Evolutionary conservation across 2,113 vertebrate genomes (phyloP).

Genomic region (Excalfactoria chinensis): DNA sequence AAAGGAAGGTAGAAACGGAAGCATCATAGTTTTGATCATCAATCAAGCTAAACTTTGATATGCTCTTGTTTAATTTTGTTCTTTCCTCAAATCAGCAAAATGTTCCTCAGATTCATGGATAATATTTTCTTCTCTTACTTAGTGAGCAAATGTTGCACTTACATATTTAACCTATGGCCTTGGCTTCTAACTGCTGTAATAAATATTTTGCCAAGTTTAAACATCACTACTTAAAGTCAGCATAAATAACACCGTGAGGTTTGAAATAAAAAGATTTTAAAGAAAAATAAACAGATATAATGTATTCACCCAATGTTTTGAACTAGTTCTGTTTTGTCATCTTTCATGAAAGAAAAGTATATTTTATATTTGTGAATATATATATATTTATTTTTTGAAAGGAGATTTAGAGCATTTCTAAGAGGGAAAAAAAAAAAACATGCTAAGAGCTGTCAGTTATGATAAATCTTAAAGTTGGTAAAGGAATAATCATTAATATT

Average conservation of each 20-base stretch:
- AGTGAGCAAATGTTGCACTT: background rate
- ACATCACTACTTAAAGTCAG: background rate
- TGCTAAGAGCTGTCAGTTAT: background rate
- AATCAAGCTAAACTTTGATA: background rate
- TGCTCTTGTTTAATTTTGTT: fast-evolving
- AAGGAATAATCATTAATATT: background rate
- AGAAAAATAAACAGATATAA: background rate
- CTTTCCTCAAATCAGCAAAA: background rate
- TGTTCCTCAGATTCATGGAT: background rate
- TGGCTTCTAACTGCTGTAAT: background rate
- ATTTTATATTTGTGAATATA: background rate
- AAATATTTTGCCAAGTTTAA: background rate
- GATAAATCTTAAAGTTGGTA: background rate
- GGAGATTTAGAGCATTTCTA: background rate
- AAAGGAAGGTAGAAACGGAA: background rate
- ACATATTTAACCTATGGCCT: background rate
- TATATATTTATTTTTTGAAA: background rate
- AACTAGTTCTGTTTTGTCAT: background rate
- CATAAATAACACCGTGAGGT: fast-evolving
- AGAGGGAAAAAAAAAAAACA: too few relatives aligned
- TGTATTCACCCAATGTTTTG: background rate
- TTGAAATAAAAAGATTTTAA: background rate
- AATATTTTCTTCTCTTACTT: background rate
- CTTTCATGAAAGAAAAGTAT: background rate
- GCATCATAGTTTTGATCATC: background rate